Base-by-base conservation (phyloP, 2,113 vertebrate genomes). In the Coreoperca whiteheadi region DNA sequence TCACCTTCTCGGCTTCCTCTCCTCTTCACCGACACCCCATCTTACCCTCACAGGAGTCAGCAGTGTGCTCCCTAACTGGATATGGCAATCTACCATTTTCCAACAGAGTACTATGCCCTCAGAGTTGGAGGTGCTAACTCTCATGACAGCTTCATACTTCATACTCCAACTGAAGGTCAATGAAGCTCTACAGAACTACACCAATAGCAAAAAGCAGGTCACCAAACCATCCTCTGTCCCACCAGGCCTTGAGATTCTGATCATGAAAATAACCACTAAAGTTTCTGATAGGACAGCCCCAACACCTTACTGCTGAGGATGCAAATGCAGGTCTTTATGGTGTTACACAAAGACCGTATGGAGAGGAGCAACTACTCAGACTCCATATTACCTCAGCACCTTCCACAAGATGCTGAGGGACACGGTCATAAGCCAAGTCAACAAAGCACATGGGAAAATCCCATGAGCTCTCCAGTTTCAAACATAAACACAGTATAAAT, bases 191-290 rank as follows among this genome's bases (percentile, higher is more conserved):
- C 57, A 48, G 46, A 77, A 32, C 15, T 41, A 30, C 66, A 68
- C 18, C 16, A 66, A 80, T 67, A 72, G 69, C 71, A 77, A 68
- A 77, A 77, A 53, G n/a, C 32, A 66, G 75, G 54, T 63, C 70
- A 77, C 32, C 32, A 20, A 82, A 63, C 23, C 21, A 30, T 78
- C 72, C 73, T 37, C 39, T 4, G 32, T 50, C 48, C 57, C 2
- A 12, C 8, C 1, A 28, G 77, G 60, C 41, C 72, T 53, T 43
- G 20, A 77, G n/a, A 39, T 32, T 53, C n/a, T 60, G 66, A 54
- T 43, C 67, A 10, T 72, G 83, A 72, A 30, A 41, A 34, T 53
- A 56, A 68, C 15, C 32, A 53, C 21, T 10, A 41, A 8, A 25
- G 7, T 0, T 20, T 23, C n/a, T 48, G 23, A 18, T 16, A 66